Base-by-base conservation (phyloP, 1,140 invertebrate genomes). In the Manduca sexta region DNA sequence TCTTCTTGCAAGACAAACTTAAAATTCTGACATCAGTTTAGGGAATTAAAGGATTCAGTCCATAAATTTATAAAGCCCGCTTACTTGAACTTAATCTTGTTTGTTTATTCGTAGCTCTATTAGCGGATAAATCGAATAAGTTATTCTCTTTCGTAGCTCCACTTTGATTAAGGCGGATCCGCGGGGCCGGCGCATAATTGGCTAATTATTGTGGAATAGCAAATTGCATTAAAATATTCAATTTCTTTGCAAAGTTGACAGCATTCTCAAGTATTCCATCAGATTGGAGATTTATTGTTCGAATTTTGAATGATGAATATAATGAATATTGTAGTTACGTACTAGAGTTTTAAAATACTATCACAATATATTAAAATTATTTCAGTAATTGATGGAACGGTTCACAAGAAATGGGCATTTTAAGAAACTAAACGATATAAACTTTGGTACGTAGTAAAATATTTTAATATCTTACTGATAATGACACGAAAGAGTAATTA, bases 1-100 rank as follows among this genome's bases (percentile, higher is more conserved):
- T 68, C 74, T 70, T 74, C 63, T 64, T 58, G 60, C 63, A 60
- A 70, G 62, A 64, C 62, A 51, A 76, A 80, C 73, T 80, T 83
- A 78, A 83, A 83, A 83, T 76, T 80, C 77, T 77, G 66, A 79
- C 75, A 81, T 77, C 72, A 76, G 74, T 77, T 77, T 74, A 50
- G 56, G 60, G 72, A 69, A 75, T 80, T 78, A 79, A 77, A 64
- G 50, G 51, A 61, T 74, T 65, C 68, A 53, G 60, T 74, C 66
- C 70, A 78, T 75, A 75, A 77, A 82, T 78, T 80, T 73, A 75
- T 76, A 74, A 83, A 64, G 53, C 60, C 60, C 45, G 70, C 58
- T 70, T 72, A 62, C 61, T 66, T 60, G 52, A 55, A 59, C 57
- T 70, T 83, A 79, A 84, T 81, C 71, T 71, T 71, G 68, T 79